Conservation (phyloP, 2,888 invertebrate genomes). For the Dione vanillae region DNA sequence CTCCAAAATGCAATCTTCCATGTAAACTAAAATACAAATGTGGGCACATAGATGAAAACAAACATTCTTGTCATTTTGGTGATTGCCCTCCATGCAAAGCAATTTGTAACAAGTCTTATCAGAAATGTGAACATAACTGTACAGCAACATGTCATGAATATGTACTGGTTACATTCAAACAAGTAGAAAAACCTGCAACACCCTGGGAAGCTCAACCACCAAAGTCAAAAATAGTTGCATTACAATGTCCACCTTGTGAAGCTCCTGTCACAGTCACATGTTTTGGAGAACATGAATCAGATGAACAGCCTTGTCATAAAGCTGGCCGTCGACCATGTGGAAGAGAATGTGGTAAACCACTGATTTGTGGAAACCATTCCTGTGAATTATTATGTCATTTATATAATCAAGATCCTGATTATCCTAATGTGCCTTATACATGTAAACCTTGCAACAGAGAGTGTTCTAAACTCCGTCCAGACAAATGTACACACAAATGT, state of each 20-base stretch:
- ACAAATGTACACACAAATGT: conserved; percentile 91
- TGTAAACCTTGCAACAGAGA: conserved; percentile 76
- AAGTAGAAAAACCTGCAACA: conserved; percentile 84
- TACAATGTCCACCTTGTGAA: conserved; percentile 89
- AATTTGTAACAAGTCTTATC: conserved; percentile 85
- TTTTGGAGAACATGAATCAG: conserved; percentile 88
- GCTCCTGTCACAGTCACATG: conserved; percentile 89
- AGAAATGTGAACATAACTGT: conserved; percentile 88
- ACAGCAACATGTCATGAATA: conserved; percentile 90
- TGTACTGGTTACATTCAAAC: conserved; percentile 86
- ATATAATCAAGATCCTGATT: conserved; percentile 55
- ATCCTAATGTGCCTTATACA: conserved; percentile 76
- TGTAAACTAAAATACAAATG: conserved; percentile 93
- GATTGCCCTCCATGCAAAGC: conserved; percentile 93
- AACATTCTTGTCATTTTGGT: conserved; percentile 92
- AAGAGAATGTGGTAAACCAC: conserved; percentile 87
- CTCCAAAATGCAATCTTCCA: conserved; percentile 89
- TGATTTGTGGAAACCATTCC: conserved; percentile 91
- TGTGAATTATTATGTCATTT: conserved; percentile 90
- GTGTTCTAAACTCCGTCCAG: conserved; percentile 87
- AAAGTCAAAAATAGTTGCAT: conserved; percentile 75
- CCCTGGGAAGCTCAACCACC: conserved; percentile 86
- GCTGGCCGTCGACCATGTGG: conserved; percentile 91
- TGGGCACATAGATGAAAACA: conserved; percentile 89
- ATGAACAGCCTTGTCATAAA: conserved; percentile 87